Conservation (phyloP, 2,113 vertebrate genomes). For the Osmerus eperlanus region DNA sequence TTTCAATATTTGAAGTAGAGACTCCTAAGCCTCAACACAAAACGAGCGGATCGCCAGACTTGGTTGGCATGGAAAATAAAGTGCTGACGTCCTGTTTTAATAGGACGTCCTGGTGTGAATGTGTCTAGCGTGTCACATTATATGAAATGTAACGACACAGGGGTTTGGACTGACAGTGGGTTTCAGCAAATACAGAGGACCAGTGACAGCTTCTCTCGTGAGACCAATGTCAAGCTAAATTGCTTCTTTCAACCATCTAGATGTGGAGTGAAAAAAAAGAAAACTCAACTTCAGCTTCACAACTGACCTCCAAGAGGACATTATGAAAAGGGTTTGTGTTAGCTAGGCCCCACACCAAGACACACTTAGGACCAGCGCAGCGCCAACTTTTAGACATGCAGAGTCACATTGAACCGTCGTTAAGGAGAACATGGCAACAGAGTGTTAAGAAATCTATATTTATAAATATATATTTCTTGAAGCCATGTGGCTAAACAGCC, state of each 20-base stretch:
- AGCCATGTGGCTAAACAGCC: constrained; percentile 20
- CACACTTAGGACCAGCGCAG: no score
- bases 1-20: background rate
- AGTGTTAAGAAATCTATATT: no score
- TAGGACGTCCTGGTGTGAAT: constrained; percentile 11
- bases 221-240: constrained; percentile 38
- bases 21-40: background rate
- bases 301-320: constrained; percentile 20
- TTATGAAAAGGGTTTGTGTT: background rate
- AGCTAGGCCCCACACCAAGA: background rate
- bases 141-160: constrained; percentile 27
- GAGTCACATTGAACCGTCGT: no score
- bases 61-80: background rate
- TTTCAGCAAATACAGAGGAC: constrained; percentile 23
- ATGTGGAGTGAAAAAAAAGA: constrained; percentile 38
- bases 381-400: no score
- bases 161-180: constrained; percentile 34
- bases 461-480: no score
- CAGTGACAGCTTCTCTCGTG: constrained; percentile 52
- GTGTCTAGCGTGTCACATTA: constrained; percentile 26
- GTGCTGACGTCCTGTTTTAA: constrained; percentile 7
- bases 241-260: constrained; percentile 50
- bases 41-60: background rate
- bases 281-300: constrained; percentile 40
- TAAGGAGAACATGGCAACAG: no score